Percentiles rank a stretch among this genome's conserved stretches.
These are phyloP conservation scores for Blomia tropicalis DNA, from an alignment of 2,888 invertebrate genomes.

Conservation along the genomic window DNA sequence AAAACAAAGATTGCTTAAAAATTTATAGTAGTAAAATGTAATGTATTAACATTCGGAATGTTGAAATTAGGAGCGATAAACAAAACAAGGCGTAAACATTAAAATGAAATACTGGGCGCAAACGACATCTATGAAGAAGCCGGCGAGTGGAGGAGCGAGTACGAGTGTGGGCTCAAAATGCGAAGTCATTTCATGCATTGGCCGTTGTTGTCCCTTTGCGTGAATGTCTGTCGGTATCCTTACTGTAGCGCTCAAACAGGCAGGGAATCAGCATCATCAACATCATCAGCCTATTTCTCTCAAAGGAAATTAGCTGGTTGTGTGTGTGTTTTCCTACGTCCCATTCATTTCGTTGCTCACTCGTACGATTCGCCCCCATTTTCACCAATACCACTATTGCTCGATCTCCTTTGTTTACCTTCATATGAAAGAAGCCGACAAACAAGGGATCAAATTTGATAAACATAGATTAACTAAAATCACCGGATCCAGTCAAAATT, in stretches of 20 bases:
- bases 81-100: too few relatives aligned
- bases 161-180: background rate
- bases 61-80: background rate
- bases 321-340: background rate
- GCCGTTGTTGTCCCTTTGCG: background rate
- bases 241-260: too few relatives aligned
- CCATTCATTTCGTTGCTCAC: background rate
- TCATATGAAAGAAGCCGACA: too few relatives aligned
- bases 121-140: background rate
- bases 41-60: background rate
- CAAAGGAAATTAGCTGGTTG: background rate
- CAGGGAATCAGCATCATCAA: too few relatives aligned
- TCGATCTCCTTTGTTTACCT: too few relatives aligned
- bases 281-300: background rate
- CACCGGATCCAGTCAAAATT: too few relatives aligned
- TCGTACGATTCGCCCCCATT: background rate
- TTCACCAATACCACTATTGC: too few relatives aligned
- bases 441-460: too few relatives aligned
- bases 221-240: too few relatives aligned
- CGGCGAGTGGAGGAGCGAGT: background rate
- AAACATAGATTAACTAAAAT: too few relatives aligned
- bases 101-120: too few relatives aligned
- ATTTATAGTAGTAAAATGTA: background rate
- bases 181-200: background rate
- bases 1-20: background rate